Evolutionary conservation across 2,113 vertebrate species (phyloP).

Genomic region (Zapus hudsonius): DNA sequence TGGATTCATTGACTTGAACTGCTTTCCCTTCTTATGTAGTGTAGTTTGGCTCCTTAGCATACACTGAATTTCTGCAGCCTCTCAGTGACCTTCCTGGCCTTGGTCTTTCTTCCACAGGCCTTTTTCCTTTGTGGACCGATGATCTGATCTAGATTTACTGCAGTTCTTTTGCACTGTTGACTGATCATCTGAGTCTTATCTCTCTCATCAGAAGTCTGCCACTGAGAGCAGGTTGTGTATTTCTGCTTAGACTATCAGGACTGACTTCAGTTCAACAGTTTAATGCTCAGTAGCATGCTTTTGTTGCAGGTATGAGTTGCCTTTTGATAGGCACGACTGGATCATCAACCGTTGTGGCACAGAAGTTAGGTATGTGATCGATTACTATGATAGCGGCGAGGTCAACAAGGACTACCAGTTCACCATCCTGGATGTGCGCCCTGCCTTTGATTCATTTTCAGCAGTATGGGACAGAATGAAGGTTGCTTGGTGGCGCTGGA

Average conservation of each 20-base stretch:
- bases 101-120: neutral
- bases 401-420: conserved; percentile 93
- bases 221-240: neutral
- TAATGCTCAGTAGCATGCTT: neutral
- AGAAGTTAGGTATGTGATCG: conserved; percentile 95
- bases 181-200: too few relatives aligned
- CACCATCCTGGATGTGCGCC: conserved; percentile 95
- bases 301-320: conserved; percentile 92
- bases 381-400: conserved; percentile 95
- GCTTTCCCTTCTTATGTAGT: neutral
- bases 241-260: neutral
- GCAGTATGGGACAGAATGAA: conserved; percentile 97
- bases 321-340: conserved; percentile 97
- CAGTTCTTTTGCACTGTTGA: too few relatives aligned
- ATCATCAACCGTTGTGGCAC: conserved; percentile 95
- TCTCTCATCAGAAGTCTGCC: neutral
- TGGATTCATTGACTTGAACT: neutral
- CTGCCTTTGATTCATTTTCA: conserved; percentile 91
- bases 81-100: neutral
- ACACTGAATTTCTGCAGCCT: neutral
- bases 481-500: conserved; percentile 98
- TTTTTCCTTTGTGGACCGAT: neutral
- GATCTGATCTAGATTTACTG: neutral
- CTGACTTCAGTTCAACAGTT: neutral
- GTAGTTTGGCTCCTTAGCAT: neutral